Conservation (phyloP, 1,140 invertebrate genomes). For the Achroia grisella region DNA sequence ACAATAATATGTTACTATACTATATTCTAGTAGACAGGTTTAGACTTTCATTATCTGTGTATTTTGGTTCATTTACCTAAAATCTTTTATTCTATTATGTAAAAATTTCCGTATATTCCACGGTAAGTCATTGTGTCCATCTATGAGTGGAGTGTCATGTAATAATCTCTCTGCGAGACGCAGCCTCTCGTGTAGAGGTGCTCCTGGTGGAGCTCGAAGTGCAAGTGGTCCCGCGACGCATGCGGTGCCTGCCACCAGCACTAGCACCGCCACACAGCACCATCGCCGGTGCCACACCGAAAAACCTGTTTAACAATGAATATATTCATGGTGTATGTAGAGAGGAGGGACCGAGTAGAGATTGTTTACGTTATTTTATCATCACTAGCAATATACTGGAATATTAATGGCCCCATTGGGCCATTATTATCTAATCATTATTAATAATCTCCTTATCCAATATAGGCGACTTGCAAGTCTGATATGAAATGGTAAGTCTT, state of each 20-base stretch:
- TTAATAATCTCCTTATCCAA: too few relatives aligned
- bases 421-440: too few relatives aligned
- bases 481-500: too few relatives aligned
- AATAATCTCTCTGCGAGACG: conserved; percentile 76
- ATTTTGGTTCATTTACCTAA: conserved; percentile 81
- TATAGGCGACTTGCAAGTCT: too few relatives aligned
- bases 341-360: too few relatives aligned
- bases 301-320: conserved; percentile 28
- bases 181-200: conserved; percentile 78
- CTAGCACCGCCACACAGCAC: conserved; percentile 78
- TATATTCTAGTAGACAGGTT: too few relatives aligned
- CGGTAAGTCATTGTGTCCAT: conserved; percentile 93
- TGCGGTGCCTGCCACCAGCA: conserved; percentile 78
- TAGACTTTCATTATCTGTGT: too few relatives aligned
- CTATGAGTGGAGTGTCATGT: conserved; percentile 78
- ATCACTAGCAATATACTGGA: too few relatives aligned
- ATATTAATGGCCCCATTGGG: too few relatives aligned
- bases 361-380: too few relatives aligned
- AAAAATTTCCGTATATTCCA: conserved; percentile 92
- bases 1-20: too few relatives aligned
- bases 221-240: conserved; percentile 80
- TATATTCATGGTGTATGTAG: too few relatives aligned
- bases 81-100: conserved; percentile 88
- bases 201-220: conserved; percentile 77
- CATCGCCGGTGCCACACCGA: conserved; percentile 73